Evolutionary conservation across 2,113 vertebrate genomes (phyloP).

Genomic region (Hyperopisus bebe): DNA sequence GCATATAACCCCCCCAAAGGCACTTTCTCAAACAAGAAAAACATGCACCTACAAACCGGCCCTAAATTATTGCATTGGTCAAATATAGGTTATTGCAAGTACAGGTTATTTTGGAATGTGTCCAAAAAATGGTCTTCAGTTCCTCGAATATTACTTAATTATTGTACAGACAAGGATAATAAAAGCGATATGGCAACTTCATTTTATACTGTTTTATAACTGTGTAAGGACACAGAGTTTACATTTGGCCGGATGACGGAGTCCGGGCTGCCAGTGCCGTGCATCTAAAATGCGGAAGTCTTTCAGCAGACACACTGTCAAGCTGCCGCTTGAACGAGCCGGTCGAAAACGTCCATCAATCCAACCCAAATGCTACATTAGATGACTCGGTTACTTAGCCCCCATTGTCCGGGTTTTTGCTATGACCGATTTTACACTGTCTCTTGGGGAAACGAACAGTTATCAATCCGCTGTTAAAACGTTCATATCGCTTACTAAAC

Average conservation of each 20-base stretch:
- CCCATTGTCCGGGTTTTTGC: neutral
- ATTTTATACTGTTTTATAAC: neutral
- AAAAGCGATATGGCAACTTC: neutral
- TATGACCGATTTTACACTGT: neutral
- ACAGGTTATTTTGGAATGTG: no score
- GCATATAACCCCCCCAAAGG: neutral
- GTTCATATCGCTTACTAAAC: neutral
- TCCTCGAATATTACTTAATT: neutral
- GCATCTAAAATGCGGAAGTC: conserved; percentile 53
- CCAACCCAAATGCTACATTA: neutral
- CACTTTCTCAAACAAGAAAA: neutral
- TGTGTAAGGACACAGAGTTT: neutral
- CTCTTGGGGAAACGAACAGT: neutral
- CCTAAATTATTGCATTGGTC: neutral
- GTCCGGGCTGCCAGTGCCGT: neutral
- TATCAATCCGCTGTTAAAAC: neutral
- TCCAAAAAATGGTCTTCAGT: neutral
- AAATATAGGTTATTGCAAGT: no score
- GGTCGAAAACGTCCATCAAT: neutral
- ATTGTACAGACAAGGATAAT: neutral
- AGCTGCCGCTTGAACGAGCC: neutral
- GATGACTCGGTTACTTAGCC: neutral
- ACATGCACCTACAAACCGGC: neutral
- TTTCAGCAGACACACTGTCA: neutral
- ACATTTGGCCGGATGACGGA: no score